Evolutionary conservation across 2,888 invertebrate species (phyloP).

Genomic region (Subacronicta megacephala): DNA sequence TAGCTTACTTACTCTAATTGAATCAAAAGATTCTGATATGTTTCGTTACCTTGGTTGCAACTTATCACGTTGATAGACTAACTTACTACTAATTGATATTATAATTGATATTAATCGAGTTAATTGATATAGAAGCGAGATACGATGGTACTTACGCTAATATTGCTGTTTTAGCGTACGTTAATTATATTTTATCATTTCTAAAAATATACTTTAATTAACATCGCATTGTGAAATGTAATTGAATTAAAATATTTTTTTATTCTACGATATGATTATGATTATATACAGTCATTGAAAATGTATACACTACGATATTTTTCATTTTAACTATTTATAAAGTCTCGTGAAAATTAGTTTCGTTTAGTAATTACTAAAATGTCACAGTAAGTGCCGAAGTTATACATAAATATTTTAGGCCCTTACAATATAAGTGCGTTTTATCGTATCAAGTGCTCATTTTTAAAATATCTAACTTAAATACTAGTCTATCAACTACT

Average conservation of each 20-base stretch:
- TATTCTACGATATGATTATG: slow-evolving; percentile 30
- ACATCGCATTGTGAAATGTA: slow-evolving; percentile 32
- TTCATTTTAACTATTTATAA: slow-evolving; percentile 25
- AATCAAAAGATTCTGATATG: slow-evolving; percentile 93
- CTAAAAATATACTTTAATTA: slow-evolving; percentile 54
- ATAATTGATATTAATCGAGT: slow-evolving; percentile 74
- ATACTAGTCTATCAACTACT: slow-evolving; percentile 34
- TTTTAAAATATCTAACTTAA: slow-evolving; percentile 45
- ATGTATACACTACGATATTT: slow-evolving; percentile 16
- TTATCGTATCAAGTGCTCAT: slow-evolving; percentile 43
- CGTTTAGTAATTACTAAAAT: slow-evolving; percentile 23
- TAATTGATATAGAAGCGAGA: slow-evolving; percentile 71
- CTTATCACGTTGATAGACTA: slow-evolving; percentile 86
- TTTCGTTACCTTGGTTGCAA: slow-evolving; percentile 93
- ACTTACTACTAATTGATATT: slow-evolving; percentile 73
- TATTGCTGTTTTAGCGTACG: slow-evolving; percentile 81
- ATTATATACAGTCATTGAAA: slow-evolving; percentile 45
- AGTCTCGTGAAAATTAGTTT: background rate
- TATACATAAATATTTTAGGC: slow-evolving; percentile 74
- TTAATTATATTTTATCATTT: slow-evolving; percentile 55
- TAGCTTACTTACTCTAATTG: slow-evolving; percentile 81
- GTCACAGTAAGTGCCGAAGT: slow-evolving; percentile 70
- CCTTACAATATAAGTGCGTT: slow-evolving; percentile 62
- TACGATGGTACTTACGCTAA: slow-evolving; percentile 70
- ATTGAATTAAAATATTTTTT: slow-evolving; percentile 21